Percentiles rank a stretch among this genome's conserved stretches.
Evolutionary conservation across 2,113 vertebrate species (phyloP).

Genomic region (Galemys pyrenaicus): DNA sequence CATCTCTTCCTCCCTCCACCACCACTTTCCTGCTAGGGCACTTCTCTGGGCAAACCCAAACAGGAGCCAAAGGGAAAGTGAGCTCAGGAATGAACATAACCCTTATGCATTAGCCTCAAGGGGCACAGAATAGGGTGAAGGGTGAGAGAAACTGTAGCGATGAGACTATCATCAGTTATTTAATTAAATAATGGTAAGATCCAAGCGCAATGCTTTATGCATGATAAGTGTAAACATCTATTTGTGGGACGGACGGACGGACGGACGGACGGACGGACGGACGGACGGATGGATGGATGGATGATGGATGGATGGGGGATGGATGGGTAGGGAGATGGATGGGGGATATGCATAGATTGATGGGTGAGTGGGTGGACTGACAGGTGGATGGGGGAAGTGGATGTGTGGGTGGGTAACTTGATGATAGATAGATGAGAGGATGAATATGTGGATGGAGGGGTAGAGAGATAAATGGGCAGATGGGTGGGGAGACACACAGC

Average conservation of each 20-base stretch:
- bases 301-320: background rate
- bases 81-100: fast-evolving
- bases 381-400: background rate
- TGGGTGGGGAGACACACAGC: background rate
- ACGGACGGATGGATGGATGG: background rate
- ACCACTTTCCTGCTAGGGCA: background rate
- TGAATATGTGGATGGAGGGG: background rate
- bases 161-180: background rate
- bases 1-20: background rate
- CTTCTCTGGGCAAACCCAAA: background rate
- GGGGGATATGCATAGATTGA: too few species aligned
- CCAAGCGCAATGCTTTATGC: background rate
- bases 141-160: too few species aligned
- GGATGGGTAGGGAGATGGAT: background rate
- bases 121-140: background rate
- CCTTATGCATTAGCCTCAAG: fast-evolving
- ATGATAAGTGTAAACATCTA: fast-evolving
- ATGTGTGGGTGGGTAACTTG: background rate
- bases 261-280: background rate
- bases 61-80: background rate
- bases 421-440: background rate
- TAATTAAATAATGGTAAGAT: background rate
- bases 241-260: background rate
- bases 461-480: background rate
- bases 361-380: background rate